A percentile compares a stretch with the other conserved stretches of the same genome.
phyloP scores from a whole-genome alignment of 2,888 invertebrate species.

The Archips xylosteana region DNA sequence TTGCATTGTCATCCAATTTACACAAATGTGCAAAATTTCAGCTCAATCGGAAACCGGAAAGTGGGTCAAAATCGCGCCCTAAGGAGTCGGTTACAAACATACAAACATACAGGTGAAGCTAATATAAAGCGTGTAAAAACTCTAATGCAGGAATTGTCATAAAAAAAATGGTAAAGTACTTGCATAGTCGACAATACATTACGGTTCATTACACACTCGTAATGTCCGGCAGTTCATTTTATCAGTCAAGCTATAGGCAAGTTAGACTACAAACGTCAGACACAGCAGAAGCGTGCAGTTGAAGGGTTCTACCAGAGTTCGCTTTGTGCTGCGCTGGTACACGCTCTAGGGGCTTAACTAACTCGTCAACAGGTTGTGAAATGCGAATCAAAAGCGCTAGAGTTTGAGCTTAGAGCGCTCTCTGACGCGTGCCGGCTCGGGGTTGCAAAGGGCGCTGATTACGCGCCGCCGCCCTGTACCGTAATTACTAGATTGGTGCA shows the following conservation, averaged over 20 bases:
- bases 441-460: conserved; percentile 79
- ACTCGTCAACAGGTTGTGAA: conserved; percentile 83
- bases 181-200: too few species aligned
- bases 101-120: too few species aligned
- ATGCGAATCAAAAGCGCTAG: conserved; percentile 74
- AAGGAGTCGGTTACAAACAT: too few species aligned
- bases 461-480: conserved; percentile 71
- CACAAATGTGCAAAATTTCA: too few species aligned
- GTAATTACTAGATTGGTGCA: conserved; percentile 82
- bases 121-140: too few species aligned
- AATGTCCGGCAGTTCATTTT: neutral
- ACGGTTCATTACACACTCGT: neutral
- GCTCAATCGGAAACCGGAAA: too few species aligned
- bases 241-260: conserved; percentile 8
- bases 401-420: conserved; percentile 69
- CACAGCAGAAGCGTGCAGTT: conserved; percentile 42
- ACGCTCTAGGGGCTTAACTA: conserved; percentile 71
- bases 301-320: conserved; percentile 54
- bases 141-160: too few species aligned
- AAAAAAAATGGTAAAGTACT: too few species aligned
- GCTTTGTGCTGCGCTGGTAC: conserved; percentile 67
- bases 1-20: too few species aligned
- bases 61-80: too few species aligned
- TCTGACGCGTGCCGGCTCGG: conserved; percentile 71
- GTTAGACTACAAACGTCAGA: conserved; percentile 31